Conservation (phyloP, 2,797 vertebrate genomes). For the Gobionotothen gibberifrons region DNA sequence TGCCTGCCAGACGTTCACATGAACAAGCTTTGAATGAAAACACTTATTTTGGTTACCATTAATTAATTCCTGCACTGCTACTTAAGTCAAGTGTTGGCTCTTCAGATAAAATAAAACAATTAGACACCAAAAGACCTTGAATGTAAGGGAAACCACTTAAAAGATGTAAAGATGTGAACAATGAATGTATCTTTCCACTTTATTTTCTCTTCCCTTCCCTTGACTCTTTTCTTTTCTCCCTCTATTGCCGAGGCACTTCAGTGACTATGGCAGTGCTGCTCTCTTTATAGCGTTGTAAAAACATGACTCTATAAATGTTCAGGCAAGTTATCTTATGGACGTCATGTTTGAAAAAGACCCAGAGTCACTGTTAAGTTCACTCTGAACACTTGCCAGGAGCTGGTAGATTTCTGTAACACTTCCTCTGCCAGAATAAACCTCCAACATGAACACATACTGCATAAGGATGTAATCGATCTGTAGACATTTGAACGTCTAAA, state of each 20-base stretch:
- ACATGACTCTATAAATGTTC: conserved; percentile 38
- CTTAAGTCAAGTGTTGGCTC: background rate
- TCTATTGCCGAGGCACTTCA: conserved; percentile 11
- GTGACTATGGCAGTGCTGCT: background rate
- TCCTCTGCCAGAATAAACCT: background rate
- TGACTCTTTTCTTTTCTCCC: background rate
- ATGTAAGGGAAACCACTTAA: conserved; percentile 6
- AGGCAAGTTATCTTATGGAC: conserved; percentile 18
- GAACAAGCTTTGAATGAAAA: background rate
- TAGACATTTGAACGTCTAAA: conserved; percentile 5
- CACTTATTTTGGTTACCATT: background rate
- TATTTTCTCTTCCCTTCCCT: background rate
- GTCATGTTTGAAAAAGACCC: conserved; percentile 9
- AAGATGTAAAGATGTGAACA: background rate
- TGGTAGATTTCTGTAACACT: conserved; percentile 8
- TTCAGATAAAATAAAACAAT: conserved; percentile 18
- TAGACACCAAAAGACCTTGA: background rate
- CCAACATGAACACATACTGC: background rate
- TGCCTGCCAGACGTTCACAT: background rate
- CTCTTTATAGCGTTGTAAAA: conserved; percentile 44
- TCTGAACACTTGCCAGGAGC: background rate
- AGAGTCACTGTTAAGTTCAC: background rate
- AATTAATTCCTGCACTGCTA: background rate
- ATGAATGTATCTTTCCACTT: background rate
- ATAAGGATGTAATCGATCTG: background rate